Evolutionary conservation across 2,113 vertebrate species (phyloP).

Genomic region (Osmerus eperlanus): DNA sequence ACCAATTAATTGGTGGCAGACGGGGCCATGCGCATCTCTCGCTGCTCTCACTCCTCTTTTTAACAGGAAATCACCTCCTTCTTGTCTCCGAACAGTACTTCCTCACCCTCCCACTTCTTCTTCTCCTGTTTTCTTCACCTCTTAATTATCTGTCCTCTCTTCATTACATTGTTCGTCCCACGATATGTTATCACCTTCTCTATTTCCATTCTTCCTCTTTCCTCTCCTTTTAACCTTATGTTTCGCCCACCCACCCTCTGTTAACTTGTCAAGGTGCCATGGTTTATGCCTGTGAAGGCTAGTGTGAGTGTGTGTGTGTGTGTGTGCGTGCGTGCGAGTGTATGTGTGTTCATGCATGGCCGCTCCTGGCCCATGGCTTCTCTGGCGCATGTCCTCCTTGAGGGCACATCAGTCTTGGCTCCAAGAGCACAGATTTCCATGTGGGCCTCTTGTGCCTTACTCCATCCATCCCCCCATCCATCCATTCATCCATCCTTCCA

Average conservation of each 20-base stretch:
- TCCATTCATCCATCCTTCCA: background rate
- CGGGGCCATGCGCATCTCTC: too few relatives aligned
- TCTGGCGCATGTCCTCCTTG: conserved; percentile 15
- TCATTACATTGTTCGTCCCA: too few relatives aligned
- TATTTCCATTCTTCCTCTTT: too few relatives aligned
- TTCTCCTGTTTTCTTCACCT: too few relatives aligned
- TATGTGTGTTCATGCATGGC: conserved; percentile 27
- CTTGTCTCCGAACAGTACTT: too few relatives aligned
- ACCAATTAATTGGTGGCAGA: too few relatives aligned
- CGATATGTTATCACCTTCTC: too few relatives aligned
- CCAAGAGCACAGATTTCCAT: conserved; percentile 24
- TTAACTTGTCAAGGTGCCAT: background rate
- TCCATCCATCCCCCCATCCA: background rate
- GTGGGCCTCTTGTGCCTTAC: background rate
- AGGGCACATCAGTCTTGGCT: conserved; percentile 12
- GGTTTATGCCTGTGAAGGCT: background rate
- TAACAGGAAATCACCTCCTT: too few relatives aligned
- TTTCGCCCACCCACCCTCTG: background rate
- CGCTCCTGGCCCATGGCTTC: conserved; percentile 3
- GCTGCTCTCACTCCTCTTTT: too few relatives aligned
- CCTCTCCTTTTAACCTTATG: too few relatives aligned
- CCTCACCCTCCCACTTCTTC: too few relatives aligned
- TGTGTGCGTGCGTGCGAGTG: background rate
- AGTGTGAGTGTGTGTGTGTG: background rate
- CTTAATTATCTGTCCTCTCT: too few relatives aligned